phyloP scores from a whole-genome alignment of 2,113 vertebrate genomes.

The Anthoscopus minutus region DNA sequence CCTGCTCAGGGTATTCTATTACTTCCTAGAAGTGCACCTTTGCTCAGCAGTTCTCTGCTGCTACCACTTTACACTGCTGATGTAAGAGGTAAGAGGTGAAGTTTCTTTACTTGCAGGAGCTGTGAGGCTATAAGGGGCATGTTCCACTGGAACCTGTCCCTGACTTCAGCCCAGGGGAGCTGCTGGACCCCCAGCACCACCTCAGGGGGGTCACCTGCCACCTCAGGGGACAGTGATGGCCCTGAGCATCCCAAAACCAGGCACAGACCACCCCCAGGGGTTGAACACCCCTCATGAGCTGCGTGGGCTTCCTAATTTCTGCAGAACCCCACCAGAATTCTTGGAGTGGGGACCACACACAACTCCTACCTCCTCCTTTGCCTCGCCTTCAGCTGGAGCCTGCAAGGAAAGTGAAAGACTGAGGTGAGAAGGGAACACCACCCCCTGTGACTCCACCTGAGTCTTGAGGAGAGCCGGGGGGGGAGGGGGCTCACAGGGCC shows the following conservation, averaged over 20 bases:
- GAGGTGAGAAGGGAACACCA: background rate
- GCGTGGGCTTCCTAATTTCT: background rate
- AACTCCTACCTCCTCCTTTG: slow-evolving; percentile 84
- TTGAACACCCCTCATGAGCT: too few species aligned
- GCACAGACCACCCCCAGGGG: too few species aligned
- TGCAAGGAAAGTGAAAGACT: slow-evolving; percentile 19
- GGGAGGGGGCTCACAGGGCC: rapidly evolving
- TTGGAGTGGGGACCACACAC: background rate
- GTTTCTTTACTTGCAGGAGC: background rate
- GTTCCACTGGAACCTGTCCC: rapidly evolving
- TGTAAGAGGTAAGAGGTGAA: rapidly evolving
- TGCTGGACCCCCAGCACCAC: background rate
- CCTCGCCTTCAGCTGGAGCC: slow-evolving; percentile 78
- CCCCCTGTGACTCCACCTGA: background rate
- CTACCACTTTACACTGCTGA: rapidly evolving
- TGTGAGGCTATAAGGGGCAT: background rate
- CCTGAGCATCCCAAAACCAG: background rate
- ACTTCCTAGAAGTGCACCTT: background rate
- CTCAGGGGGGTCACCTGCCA: background rate
- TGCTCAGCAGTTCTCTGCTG: background rate
- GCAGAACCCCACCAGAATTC: background rate
- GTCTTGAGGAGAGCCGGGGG: background rate
- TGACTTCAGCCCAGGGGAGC: background rate
- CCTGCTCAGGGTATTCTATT: background rate
- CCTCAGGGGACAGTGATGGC: background rate